Base-by-base conservation (phyloP, 2,797 vertebrate species). In the Pempheris klunzingeri region DNA sequence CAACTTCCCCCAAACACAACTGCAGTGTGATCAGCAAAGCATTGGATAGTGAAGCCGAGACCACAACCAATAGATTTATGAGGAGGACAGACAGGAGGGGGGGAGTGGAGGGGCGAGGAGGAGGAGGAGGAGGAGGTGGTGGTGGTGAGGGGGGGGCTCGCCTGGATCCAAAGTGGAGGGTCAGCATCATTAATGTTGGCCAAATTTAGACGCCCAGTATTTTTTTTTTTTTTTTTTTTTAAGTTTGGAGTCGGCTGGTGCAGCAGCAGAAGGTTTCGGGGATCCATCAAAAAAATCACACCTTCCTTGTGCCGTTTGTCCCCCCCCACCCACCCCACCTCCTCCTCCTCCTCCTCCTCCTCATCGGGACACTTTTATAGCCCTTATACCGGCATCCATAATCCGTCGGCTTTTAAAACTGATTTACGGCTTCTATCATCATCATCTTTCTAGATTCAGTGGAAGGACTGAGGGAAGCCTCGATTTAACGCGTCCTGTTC, bases 1-100 rank as follows among this genome's bases (percentile, higher is more conserved):
- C 96, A 98, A 99, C 97, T 98, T 98, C 97, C 82, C 95, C 95
- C 78, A 96, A 97, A 97, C 95, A 97, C 96, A 97, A 97, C 96
- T 97, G 97, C 97, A 96, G 97, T 96, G 96, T 96, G 96, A 96
- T 96, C 96, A 95, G 96, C 95, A 95, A 94, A 96, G 96, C 96
- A 95, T 94, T 96, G 90, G 90, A 84, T 76, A 72, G 95, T 94
- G 95, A 91, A 95, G 90, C 94, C 95, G 94, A 97, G 96, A 96
- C 95, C 96, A 95, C 96, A 95, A 96, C 97, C 97, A 97, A 98
- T 97, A 95, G 97, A 96, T 97, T 97, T 96, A 96, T 97, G 91
- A 86, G 87, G 60, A 79, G 80, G 78, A 78, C 44, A 46, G 60
- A 46, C 54, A 34, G n/a, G 26, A 17, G 26, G 66, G 47, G 53